Evolutionary conservation across 2,113 vertebrate genomes (phyloP).

Genomic region (Xyrauchen texanus): DNA sequence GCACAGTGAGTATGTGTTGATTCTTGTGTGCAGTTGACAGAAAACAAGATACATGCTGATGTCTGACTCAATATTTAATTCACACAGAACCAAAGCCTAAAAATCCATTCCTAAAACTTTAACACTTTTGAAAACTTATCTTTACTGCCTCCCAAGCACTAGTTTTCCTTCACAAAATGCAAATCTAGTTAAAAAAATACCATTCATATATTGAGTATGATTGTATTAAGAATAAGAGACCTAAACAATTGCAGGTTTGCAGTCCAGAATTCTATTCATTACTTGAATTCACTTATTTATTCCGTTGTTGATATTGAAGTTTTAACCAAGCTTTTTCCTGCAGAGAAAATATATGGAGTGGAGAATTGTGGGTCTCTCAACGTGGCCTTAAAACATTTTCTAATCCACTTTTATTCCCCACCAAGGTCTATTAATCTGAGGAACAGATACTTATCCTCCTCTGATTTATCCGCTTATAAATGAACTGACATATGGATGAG

Average conservation of each 20-base stretch:
- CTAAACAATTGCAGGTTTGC: background rate
- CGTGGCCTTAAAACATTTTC: slow-evolving; percentile 64
- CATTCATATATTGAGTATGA: background rate
- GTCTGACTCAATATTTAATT: too few relatives aligned
- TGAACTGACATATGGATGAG: slow-evolving; percentile 70
- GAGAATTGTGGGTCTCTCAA: slow-evolving; percentile 53
- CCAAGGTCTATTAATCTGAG: slow-evolving; percentile 70
- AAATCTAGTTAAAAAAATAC: background rate
- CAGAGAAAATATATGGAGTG: slow-evolving; percentile 55
- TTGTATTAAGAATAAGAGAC: background rate
- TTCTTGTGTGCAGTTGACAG: too few relatives aligned
- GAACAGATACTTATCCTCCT: slow-evolving; percentile 64
- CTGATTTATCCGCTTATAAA: slow-evolving; percentile 75
- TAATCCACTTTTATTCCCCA: slow-evolving; percentile 63
- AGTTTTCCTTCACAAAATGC: too few relatives aligned
- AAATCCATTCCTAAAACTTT: too few relatives aligned
- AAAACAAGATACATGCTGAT: too few relatives aligned
- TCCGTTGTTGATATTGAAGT: slow-evolving; percentile 41
- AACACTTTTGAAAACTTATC: too few relatives aligned
- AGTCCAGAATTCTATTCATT: slow-evolving; percentile 14
- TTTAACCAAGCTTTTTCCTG: slow-evolving; percentile 56
- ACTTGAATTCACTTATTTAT: slow-evolving; percentile 36
- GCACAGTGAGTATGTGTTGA: too few relatives aligned
- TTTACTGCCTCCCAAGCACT: too few relatives aligned
- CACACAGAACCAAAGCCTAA: too few relatives aligned